phyloP scores from a whole-genome alignment of 2,113 vertebrate species.

The Oreocharis arfaki region DNA sequence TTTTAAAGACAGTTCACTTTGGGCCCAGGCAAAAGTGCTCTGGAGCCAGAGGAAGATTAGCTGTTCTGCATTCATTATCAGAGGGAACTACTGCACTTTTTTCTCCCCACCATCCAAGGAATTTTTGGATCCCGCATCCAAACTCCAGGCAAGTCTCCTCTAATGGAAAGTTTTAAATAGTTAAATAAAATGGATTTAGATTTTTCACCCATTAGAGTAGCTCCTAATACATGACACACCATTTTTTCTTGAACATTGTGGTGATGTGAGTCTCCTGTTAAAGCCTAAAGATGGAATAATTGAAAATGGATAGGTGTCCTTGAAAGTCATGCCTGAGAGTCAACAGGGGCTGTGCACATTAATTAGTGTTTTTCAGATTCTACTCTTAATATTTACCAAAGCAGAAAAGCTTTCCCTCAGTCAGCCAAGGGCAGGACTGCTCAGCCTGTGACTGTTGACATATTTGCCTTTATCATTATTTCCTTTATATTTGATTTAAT shows the following conservation, averaged over 20 bases:
- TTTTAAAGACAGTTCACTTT: background rate
- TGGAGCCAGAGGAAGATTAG: background rate
- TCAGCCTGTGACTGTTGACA: background rate
- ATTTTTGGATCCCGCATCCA: background rate
- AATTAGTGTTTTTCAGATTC: constrained; percentile 23
- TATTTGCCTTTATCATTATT: background rate
- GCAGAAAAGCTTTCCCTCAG: background rate
- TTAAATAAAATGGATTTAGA: background rate
- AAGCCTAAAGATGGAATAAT: constrained; percentile 4
- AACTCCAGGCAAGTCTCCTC: background rate
- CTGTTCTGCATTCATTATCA: background rate
- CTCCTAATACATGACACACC: background rate
- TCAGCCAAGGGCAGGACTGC: background rate
- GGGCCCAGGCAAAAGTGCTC: background rate
- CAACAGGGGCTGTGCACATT: background rate
- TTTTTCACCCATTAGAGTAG: background rate
- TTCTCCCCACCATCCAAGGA: background rate
- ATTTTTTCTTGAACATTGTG: background rate
- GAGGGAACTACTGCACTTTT: background rate
- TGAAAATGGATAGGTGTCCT: constrained; percentile 12
- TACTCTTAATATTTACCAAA: constrained; percentile 30
- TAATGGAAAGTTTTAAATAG: background rate
- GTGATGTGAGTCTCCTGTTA: background rate
- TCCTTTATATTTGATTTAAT: background rate
- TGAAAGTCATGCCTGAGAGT: background rate